A percentile compares a stretch with the other conserved stretches of the same genome.
phyloP scores from a whole-genome alignment of 2,888 invertebrate species.

The Drosophila paranaensis region DNA sequence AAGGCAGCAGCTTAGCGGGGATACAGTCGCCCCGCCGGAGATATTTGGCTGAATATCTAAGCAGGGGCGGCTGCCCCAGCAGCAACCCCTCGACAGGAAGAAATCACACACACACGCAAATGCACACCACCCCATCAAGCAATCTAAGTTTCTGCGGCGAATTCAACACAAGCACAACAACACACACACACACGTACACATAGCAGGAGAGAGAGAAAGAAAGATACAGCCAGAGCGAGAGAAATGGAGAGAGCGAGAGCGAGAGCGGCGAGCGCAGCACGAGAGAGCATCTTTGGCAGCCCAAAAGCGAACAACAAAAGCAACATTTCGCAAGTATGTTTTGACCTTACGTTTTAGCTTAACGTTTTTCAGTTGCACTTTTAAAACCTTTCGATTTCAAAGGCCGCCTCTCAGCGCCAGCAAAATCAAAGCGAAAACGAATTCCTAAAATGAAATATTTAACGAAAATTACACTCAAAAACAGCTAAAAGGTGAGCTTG shows the following conservation, averaged over 20 bases:
- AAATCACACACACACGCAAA: slow-evolving; percentile 25
- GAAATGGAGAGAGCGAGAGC: slow-evolving; percentile 46
- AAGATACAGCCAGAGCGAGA: slow-evolving; percentile 31
- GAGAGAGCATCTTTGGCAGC: slow-evolving; percentile 62
- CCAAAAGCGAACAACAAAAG: slow-evolving; percentile 41
- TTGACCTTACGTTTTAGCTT: slow-evolving; percentile 46
- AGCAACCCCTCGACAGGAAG: slow-evolving; percentile 69
- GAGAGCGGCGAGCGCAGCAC: slow-evolving; percentile 43
- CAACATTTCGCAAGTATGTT: slow-evolving; percentile 74
- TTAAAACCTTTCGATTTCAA: slow-evolving; percentile 33
- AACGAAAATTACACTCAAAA: slow-evolving; percentile 20
- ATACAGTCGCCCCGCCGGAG: slow-evolving; percentile 62
- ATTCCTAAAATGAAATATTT: not conserved
- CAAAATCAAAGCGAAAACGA: slow-evolving; percentile 16
- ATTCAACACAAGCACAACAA: slow-evolving; percentile 47
- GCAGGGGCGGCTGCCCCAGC: slow-evolving; percentile 67
- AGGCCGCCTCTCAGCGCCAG: slow-evolving; percentile 16
- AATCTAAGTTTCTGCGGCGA: slow-evolving; percentile 64
- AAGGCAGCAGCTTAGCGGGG: slow-evolving; percentile 64
- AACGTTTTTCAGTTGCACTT: slow-evolving; percentile 46
- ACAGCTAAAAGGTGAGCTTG: slow-evolving; percentile 43
- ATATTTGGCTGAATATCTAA: slow-evolving; percentile 75
- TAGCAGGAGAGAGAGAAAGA: slow-evolving; percentile 1
- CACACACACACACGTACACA: slow-evolving; percentile 8
- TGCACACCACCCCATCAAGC: slow-evolving; percentile 31